Percentiles rank a stretch among this genome's conserved stretches.
phyloP scores from a whole-genome alignment of 2,888 invertebrate species.

The Stenodema calcarata region DNA sequence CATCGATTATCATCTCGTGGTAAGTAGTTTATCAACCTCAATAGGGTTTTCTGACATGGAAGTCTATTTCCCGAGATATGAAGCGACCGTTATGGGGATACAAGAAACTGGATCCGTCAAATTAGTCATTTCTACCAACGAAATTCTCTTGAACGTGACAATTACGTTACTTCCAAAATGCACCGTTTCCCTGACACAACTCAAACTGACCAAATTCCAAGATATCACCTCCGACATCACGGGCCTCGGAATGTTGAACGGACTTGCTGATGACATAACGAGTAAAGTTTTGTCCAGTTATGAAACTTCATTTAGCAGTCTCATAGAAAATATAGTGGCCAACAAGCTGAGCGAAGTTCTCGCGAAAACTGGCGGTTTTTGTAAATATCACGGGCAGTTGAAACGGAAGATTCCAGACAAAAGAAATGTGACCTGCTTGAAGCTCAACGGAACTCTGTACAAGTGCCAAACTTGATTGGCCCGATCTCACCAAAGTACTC shows the following conservation, averaged over 20 bases:
- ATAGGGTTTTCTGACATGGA: constrained; percentile 50
- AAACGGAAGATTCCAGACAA: background rate
- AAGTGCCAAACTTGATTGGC: background rate
- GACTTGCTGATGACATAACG: constrained; percentile 42
- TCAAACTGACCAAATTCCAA: constrained; percentile 34
- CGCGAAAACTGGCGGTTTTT: constrained; percentile 17
- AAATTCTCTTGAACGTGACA: background rate
- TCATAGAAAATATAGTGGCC: constrained; percentile 43
- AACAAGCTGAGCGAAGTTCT: constrained; percentile 45
- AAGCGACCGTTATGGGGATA: constrained; percentile 39
- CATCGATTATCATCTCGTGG: background rate
- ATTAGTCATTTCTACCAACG: constrained; percentile 3
- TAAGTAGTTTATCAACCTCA: constrained; percentile 18
- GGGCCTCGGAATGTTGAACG: constrained; percentile 48
- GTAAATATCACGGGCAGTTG: background rate
- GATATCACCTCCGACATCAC: constrained; percentile 45
- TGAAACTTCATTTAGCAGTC: constrained; percentile 41
- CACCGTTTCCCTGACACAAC: constrained; percentile 29
- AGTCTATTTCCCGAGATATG: constrained; percentile 43
- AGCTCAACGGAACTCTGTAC: background rate
- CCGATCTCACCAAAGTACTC: too few relatives aligned
- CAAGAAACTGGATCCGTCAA: constrained; percentile 39
- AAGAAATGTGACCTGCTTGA: background rate
- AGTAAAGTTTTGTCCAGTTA: constrained; percentile 44
- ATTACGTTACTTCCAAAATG: constrained; percentile 35